Evolutionary conservation across 2,113 vertebrate genomes (phyloP).

Genomic region (Stigmatopora nigra): DNA sequence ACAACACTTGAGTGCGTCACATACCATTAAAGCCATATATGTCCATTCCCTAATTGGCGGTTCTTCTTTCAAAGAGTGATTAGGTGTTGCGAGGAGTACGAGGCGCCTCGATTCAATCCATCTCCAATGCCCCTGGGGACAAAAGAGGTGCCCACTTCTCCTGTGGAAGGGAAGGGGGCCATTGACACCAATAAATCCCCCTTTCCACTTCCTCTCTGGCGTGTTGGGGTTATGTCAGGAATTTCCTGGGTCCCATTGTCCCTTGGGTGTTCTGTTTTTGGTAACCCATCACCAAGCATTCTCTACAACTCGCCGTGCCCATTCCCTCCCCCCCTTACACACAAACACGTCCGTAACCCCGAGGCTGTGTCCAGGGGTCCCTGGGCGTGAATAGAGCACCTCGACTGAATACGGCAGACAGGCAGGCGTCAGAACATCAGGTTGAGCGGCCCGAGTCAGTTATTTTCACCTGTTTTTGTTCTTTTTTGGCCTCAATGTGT

Average conservation of each 20-base stretch:
- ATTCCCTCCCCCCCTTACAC: conserved; percentile 53
- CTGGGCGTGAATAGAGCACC: conserved; percentile 70
- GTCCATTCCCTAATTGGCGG: conserved; percentile 67
- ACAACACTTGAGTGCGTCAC: conserved; percentile 27
- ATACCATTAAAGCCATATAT: conserved; percentile 46
- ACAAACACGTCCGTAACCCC: conserved; percentile 40
- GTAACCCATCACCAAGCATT: conserved; percentile 69
- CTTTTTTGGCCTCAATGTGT: conserved; percentile 48
- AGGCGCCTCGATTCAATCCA: conserved; percentile 64
- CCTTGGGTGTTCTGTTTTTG: conserved; percentile 63
- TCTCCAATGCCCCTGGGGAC: conserved; percentile 61
- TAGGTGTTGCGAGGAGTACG: conserved; percentile 60
- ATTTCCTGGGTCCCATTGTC: conserved; percentile 69
- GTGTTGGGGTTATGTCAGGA: conserved; percentile 73
- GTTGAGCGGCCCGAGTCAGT: conserved; percentile 55
- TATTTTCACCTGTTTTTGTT: conserved; percentile 66
- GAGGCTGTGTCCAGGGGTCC: conserved; percentile 53
- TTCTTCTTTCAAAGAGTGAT: conserved; percentile 60
- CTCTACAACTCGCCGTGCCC: conserved; percentile 47
- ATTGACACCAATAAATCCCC: conserved; percentile 71
- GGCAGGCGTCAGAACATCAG: conserved; percentile 69
- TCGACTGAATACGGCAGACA: conserved; percentile 69
- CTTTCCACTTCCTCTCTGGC: conserved; percentile 65
- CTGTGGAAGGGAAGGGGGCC: conserved; percentile 52
- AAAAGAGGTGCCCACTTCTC: conserved; percentile 66